Conservation (phyloP, 2,113 vertebrate species). For the Chinchilla lanigera region DNA sequence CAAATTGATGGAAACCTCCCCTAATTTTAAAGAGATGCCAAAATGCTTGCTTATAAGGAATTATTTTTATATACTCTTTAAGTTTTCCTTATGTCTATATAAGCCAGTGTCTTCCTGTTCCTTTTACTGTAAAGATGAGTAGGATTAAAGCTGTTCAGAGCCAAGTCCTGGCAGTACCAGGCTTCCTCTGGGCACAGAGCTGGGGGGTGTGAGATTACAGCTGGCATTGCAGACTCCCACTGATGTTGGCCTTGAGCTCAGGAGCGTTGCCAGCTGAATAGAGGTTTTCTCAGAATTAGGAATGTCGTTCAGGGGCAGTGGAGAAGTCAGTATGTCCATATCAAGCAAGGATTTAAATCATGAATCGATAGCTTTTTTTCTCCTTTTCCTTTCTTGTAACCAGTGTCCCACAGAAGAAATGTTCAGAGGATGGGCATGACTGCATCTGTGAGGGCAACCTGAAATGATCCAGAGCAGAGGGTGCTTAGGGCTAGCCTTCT, state of each 20-base stretch:
- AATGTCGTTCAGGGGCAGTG: neutral
- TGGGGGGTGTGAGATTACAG: conserved; percentile 65
- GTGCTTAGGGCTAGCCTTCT: neutral
- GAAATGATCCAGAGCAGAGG: neutral
- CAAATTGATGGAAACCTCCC: neutral
- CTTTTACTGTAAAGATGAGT: conserved; percentile 76
- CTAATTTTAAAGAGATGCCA: conserved; percentile 44
- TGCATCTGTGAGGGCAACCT: neutral
- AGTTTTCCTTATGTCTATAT: conserved; percentile 16
- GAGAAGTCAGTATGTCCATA: neutral
- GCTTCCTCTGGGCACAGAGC: conserved; percentile 66
- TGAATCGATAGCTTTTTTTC: neutral
- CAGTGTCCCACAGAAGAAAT: neutral
- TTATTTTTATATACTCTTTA: conserved; percentile 56
- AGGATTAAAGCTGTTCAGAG: conserved; percentile 52
- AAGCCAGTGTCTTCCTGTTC: conserved; percentile 63
- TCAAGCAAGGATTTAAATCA: neutral
- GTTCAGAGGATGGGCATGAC: neutral
- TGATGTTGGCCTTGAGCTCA: conserved; percentile 61
- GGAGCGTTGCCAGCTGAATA: conserved; percentile 47
- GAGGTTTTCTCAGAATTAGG: conserved; percentile 75
- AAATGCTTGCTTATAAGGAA: conserved; percentile 27
- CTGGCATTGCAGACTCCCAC: conserved; percentile 56
- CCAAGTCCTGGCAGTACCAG: conserved; percentile 69
- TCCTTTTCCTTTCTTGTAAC: neutral